Evolutionary conservation across 2,888 invertebrate species (phyloP).

Genomic region (Leptopilina syphax): DNA sequence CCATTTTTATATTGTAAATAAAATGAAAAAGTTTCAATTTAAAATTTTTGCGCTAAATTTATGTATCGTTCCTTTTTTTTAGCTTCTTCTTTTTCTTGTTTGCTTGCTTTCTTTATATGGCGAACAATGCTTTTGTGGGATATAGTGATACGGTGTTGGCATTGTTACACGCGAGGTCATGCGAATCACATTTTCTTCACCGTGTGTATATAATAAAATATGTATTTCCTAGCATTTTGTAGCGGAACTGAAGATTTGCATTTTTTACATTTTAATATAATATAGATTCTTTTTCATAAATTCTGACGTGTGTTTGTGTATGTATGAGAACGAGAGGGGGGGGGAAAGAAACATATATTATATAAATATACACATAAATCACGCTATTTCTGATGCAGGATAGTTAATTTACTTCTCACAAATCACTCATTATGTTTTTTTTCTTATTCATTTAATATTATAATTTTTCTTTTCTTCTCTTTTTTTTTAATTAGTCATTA

Average conservation of each 20-base stretch:
- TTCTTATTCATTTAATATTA: background rate
- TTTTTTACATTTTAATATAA: background rate
- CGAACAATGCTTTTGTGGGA: conserved; percentile 37
- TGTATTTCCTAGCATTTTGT: conserved; percentile 14
- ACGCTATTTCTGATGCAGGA: conserved; percentile 2
- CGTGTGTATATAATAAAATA: background rate
- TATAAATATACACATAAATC: background rate
- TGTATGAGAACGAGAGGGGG: no score
- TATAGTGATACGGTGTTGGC: conserved; percentile 20
- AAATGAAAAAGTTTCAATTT: conserved; percentile 2
- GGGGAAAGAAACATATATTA: background rate
- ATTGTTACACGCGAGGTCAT: conserved; percentile 37
- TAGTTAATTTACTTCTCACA: conserved; percentile 24
- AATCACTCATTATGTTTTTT: conserved; percentile 19
- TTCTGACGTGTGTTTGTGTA: background rate
- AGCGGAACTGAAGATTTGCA: conserved; percentile 16
- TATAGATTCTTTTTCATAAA: conserved; percentile 10
- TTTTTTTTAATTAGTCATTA: conserved; percentile 39
- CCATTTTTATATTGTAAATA: background rate
- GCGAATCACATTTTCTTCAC: conserved; percentile 24
- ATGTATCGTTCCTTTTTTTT: conserved; percentile 2
- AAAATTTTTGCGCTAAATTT: conserved; percentile 14
- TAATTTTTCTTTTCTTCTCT: background rate
- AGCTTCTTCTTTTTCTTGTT: background rate
- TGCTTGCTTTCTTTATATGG: background rate